Evolutionary conservation across 2,113 vertebrate species (phyloP).

Genomic region (Eleginops maclovinus): DNA sequence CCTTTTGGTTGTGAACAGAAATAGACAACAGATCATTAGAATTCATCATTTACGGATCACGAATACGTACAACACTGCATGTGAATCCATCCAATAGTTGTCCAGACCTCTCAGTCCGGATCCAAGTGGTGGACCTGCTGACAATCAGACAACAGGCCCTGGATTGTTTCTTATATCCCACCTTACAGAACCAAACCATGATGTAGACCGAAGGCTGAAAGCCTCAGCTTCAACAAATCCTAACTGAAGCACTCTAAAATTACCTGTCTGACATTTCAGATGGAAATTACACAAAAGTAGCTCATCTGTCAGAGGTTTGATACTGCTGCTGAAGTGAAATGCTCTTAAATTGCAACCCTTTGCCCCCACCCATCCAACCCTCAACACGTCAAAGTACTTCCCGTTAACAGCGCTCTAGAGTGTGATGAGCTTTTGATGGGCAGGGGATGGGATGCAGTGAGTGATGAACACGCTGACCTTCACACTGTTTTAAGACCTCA

Average conservation of each 20-base stretch:
- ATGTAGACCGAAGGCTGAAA: neutral
- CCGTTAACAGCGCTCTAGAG: slow-evolving; percentile 8
- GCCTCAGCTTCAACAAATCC: neutral
- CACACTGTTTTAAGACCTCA: slow-evolving; percentile 22
- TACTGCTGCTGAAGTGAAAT: neutral
- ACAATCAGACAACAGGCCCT: neutral
- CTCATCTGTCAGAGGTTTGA: slow-evolving; percentile 1
- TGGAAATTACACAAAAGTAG: neutral
- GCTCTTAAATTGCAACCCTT: neutral
- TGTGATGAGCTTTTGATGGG: slow-evolving; percentile 18
- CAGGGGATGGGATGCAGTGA: slow-evolving; percentile 2
- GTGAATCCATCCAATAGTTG: neutral
- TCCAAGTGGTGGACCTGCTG: neutral
- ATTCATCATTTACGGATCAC: neutral
- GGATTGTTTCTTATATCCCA: too few species aligned
- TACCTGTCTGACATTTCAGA: neutral
- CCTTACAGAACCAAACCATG: neutral
- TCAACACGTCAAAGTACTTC: neutral
- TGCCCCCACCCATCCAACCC: neutral
- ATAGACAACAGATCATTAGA: too few species aligned
- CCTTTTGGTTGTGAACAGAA: too few species aligned
- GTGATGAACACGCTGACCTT: slow-evolving; percentile 10
- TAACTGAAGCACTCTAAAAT: neutral
- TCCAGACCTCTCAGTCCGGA: neutral
- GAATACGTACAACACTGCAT: neutral